Percentiles rank a stretch among this genome's conserved stretches.
These are phyloP conservation scores for Sarcophilus harrisii DNA, from an alignment of 2,797 vertebrate species.

Conservation along the genomic window DNA sequence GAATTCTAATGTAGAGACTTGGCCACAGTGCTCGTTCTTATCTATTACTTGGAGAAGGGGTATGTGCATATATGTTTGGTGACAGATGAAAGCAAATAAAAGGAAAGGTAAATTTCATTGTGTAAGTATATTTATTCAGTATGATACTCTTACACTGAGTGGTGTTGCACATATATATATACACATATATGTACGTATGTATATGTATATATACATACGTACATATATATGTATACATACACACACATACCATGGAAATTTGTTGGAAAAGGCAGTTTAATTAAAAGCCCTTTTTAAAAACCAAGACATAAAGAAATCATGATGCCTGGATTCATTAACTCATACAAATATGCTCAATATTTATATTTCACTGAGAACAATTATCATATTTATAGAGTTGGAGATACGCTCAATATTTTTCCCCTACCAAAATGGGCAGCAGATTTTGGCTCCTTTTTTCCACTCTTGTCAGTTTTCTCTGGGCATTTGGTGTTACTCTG, in stretches of 20 bases:
- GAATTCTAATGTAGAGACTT: conserved; percentile 1
- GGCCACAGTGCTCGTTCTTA: not conserved
- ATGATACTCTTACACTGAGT: conserved; percentile 14
- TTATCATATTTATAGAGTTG: conserved; percentile 60
- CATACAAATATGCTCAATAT: conserved; percentile 48
- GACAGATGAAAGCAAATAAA: conserved; percentile 13
- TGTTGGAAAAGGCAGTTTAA: conserved; percentile 69
- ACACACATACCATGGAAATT: conserved; percentile 67
- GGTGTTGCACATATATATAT: not conserved
- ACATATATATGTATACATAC: not conserved
- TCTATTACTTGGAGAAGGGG: conserved; percentile 4
- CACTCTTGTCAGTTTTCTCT: conserved; percentile 32
- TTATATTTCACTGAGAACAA: conserved; percentile 72
- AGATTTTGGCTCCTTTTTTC: conserved; percentile 52
- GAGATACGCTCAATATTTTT: conserved; percentile 59
- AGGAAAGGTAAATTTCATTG: conserved; percentile 6
- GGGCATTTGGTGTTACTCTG: conserved; percentile 60
- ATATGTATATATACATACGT: not conserved
- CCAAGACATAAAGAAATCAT: conserved; percentile 60
- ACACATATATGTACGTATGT: not conserved
- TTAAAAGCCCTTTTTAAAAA: conserved; percentile 67
- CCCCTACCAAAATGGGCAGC: conserved; percentile 40
- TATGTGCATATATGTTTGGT: not conserved
- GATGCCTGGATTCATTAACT: conserved; percentile 53
- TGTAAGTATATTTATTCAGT: conserved; percentile 27